Base-by-base conservation (phyloP, 2,113 vertebrate genomes). In the Misgurnus anguillicaudatus region DNA sequence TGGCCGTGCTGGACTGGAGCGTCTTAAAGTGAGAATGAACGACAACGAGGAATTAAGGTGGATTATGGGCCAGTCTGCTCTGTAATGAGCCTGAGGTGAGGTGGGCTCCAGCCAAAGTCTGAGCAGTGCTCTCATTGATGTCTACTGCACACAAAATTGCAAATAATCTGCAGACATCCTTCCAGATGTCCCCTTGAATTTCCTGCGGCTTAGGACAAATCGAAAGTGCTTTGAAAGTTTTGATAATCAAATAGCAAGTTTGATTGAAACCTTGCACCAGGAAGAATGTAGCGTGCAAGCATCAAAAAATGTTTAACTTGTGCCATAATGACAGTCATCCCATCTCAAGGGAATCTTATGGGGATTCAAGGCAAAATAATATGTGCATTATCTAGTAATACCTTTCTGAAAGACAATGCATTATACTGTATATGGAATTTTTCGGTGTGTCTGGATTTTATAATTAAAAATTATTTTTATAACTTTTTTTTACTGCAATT, bases 131-230 rank as follows among this genome's bases (percentile, higher is more conserved):
- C 83, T 87, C 84, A 89, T 88, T 92, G 90, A 92, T 93, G 90
- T 92, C 88, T 90, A 88, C 89, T 89, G 86, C 90, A 89, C 89
- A 89, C 89, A 90, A 92, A 92, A 93, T 92, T 90, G 90, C 89
- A 87, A 92, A 89, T 92, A 92, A 92, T 93, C 91, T 92, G 87
- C 87, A 82, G 86, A 89, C 90, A 92, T 91, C 85, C 90, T 90
- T 91, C 91, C 92, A 92, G 91, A 93, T 92, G 92, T 90, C 89
- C 87, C 75, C 86, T 87, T 87, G 89, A 93, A 93, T 93, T 93
- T 94, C 92, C 92, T 92, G 93, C 85, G 86, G 91, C 89, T 92
- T 93, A 92, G 85, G 87, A 88, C 81, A 88, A 91, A 89, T 89
- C 88, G 85, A 78, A 76, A 90, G 89, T 85, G 85, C 89, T 92